These are phyloP conservation scores for Caranx ignobilis DNA, from an alignment of 2,113 vertebrate genomes.

Conservation along the genomic window DNA sequence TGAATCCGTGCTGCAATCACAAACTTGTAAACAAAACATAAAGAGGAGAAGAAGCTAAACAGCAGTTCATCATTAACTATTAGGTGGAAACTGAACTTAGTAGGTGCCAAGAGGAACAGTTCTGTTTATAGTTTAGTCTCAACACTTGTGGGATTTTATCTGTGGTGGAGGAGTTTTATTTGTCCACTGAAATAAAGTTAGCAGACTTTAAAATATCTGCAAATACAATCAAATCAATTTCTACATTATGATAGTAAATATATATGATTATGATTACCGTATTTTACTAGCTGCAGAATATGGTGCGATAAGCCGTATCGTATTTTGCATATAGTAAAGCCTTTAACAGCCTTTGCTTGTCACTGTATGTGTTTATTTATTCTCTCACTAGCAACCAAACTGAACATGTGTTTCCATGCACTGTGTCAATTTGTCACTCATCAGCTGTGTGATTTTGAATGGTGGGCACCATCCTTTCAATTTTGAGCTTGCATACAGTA, in stretches of 20 bases:
- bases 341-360: background rate
- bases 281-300: too few species aligned
- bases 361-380: background rate
- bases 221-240: background rate
- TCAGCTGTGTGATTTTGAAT: background rate
- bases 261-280: background rate
- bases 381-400: background rate
- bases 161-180: background rate
- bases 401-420: background rate
- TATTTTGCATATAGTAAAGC: background rate
- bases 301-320: too few species aligned
- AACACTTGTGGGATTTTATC: background rate
- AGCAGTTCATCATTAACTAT: slow-evolving; percentile 6
- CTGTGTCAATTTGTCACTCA: background rate
- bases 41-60: slow-evolving; percentile 18
- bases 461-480: background rate
- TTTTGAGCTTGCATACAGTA: background rate
- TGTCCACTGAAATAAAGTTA: background rate
- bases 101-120: background rate
- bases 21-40: background rate
- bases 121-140: background rate
- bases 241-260: background rate
- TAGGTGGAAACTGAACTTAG: background rate
- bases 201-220: background rate
- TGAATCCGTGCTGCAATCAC: background rate